phyloP scores from a whole-genome alignment of 1,140 invertebrate genomes.

The Drosophila baimaii region DNA sequence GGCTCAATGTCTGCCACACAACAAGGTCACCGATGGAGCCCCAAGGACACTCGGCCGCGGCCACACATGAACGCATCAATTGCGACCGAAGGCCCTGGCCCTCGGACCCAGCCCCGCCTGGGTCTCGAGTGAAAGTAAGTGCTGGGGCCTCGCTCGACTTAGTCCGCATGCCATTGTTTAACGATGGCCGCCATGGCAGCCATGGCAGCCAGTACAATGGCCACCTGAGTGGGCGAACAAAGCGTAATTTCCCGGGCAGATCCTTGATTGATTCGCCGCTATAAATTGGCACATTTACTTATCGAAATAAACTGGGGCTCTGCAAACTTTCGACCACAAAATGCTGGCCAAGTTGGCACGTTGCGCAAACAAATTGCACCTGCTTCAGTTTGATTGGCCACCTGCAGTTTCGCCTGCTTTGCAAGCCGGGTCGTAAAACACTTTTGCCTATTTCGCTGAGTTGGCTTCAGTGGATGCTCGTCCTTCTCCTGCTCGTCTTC shows the following conservation, averaged over 20 bases:
- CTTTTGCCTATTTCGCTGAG: slow-evolving; percentile 61
- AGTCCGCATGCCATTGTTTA: slow-evolving; percentile 30
- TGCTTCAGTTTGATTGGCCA: slow-evolving; percentile 50
- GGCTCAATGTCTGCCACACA: slow-evolving; percentile 44
- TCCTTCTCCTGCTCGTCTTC: not conserved
- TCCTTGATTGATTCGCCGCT: slow-evolving; percentile 40
- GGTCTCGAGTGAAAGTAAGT: slow-evolving; percentile 52
- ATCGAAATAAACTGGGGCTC: slow-evolving; percentile 41
- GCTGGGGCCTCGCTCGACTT: slow-evolving; percentile 35
- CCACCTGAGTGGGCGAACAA: slow-evolving; percentile 23
- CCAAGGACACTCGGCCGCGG: slow-evolving; percentile 34
- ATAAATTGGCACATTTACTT: slow-evolving; percentile 54
- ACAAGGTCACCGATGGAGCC: slow-evolving; percentile 55
- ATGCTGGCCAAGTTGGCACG: slow-evolving; percentile 57
- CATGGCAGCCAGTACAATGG: slow-evolving; percentile 17
- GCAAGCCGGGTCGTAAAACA: slow-evolving; percentile 52
- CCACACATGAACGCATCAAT: slow-evolving; percentile 43
- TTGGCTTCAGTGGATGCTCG: slow-evolving; percentile 17
- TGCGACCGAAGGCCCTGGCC: slow-evolving; percentile 32
- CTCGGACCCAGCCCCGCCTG: not conserved
- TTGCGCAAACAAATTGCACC: slow-evolving; percentile 57
- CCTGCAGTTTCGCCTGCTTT: slow-evolving; percentile 20
- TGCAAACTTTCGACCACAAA: slow-evolving; percentile 58
- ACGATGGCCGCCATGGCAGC: slow-evolving; percentile 22
- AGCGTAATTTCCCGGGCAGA: slow-evolving; percentile 1